Conservation (phyloP, 2,797 vertebrate species). For the Hippocampus kuda region DNA sequence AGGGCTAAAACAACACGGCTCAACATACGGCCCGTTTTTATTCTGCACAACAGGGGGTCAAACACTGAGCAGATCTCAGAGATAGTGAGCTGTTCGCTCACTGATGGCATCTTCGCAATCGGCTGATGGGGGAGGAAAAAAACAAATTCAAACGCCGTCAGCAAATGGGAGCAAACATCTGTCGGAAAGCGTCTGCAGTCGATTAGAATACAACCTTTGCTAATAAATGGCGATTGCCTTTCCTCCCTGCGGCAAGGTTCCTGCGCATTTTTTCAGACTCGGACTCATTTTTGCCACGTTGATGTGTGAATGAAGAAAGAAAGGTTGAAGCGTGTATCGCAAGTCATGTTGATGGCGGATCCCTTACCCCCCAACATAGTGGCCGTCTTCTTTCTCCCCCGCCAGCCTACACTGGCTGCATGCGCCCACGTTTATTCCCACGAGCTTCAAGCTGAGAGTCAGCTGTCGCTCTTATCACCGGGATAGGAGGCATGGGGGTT, state of each 20-base stretch:
- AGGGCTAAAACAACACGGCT: slow-evolving; percentile 61
- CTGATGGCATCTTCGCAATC: slow-evolving; percentile 38
- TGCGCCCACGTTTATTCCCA: slow-evolving; percentile 18
- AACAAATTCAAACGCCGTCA: slow-evolving; percentile 13
- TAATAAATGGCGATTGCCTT: slow-evolving; percentile 45
- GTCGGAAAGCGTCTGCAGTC: slow-evolving; percentile 38
- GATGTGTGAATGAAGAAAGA: slow-evolving; percentile 9
- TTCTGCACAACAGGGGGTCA: slow-evolving; percentile 44
- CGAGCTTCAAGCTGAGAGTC: slow-evolving; percentile 39
- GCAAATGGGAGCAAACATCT: slow-evolving; percentile 28
- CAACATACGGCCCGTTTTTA: slow-evolving; percentile 52
- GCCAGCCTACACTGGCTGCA: slow-evolving; percentile 7
- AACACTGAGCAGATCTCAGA: slow-evolving; percentile 43
- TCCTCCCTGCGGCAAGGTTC: slow-evolving; percentile 28
- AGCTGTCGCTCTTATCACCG: slow-evolving; percentile 46
- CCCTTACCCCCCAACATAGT: slow-evolving; percentile 19
- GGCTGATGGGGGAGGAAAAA: slow-evolving; percentile 23
- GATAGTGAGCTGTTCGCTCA: slow-evolving; percentile 36
- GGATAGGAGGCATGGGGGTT: slow-evolving; percentile 38
- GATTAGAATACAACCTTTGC: slow-evolving; percentile 43
- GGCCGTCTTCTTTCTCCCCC: slow-evolving; percentile 10
- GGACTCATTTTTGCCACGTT: slow-evolving; percentile 20
- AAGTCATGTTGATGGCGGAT: slow-evolving; percentile 29
- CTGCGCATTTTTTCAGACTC: slow-evolving; percentile 33
- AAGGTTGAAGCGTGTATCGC: slow-evolving; percentile 14